Base-by-base conservation (phyloP, 2,113 vertebrate species). In the Nyctibius bracteatus region DNA sequence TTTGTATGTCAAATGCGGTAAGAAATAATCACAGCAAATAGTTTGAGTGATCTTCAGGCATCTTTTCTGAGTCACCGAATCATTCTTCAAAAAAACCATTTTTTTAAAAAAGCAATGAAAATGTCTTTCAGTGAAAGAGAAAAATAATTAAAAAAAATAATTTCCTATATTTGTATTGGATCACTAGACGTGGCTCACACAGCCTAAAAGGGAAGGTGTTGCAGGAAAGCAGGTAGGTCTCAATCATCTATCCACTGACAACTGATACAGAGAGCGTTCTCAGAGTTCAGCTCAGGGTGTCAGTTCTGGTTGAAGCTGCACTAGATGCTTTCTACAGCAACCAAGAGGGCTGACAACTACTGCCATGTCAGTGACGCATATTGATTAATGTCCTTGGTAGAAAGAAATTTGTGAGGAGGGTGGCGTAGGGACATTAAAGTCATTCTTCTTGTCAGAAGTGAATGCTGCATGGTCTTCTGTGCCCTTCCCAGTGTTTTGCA, bases 391-490 rank as follows among this genome's bases (percentile, higher is more conserved):
- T n/a, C 41, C 70, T 96, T 4, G 8, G 21, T 30, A 66, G 65
- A 35, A 92, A 67, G 44, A 77, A 65, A 92, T 81, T 43, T 67
- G 52, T 66, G 81, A 87, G 52, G 47, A 80, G 41, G 19, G 35
- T 81, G 31, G 41, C 43, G n/a, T 6, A 66, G 81, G 67, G 58
- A 81, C 58, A 84, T 70, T 61, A 9, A 81, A 96, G 87, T 81
- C 47, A 37, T 87, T 94, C 79, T 91, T 96, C 61, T 90, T 96
- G 74, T 91, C 86, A 74, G 66, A 66, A 89, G 39, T 89, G 86
- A 95, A 59, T 46, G 41, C 28, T 83, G 9, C 15, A 4, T 37
- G 46, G 22, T 86, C 19, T 61, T 75, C 27, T 59, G 51, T 93
- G 92, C 31, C 46, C 78, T 94, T 96, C 55, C 47, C 70, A 44